phyloP scores from a whole-genome alignment of 2,113 vertebrate genomes.

The Prionailurus viverrinus region DNA sequence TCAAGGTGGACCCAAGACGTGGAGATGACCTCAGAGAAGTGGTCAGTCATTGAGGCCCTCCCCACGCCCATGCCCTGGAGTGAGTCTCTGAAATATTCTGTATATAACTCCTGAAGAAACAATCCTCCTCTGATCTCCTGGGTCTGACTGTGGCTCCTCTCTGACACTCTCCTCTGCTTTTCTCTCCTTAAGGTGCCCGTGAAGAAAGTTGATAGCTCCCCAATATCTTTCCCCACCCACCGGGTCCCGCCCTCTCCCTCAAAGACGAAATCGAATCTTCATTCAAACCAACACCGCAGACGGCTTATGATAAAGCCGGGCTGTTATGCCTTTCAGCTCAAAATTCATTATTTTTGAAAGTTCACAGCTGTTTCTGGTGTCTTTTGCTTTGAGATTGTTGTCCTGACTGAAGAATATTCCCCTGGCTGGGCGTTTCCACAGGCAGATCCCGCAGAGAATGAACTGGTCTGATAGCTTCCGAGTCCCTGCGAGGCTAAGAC shows the following conservation, averaged over 20 bases:
- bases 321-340: neutral
- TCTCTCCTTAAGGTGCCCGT: neutral
- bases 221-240: neutral
- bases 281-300: neutral
- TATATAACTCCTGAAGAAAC: neutral
- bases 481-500: neutral
- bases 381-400: neutral
- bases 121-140: neutral
- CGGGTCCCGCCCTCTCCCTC: accelerated
- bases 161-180: neutral
- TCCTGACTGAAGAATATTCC: neutral
- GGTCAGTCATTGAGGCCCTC: neutral
- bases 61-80: no score
- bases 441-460: neutral
- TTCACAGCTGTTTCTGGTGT: neutral
- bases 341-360: neutral
- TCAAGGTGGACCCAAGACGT: neutral
- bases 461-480: no score
- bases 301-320: neutral
- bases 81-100: neutral
- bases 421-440: no score
- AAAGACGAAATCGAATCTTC: neutral
- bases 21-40: neutral
- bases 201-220: neutral
- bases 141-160: neutral